phyloP scores from a whole-genome alignment of 2,113 vertebrate species.

The Carlito syrichta region DNA sequence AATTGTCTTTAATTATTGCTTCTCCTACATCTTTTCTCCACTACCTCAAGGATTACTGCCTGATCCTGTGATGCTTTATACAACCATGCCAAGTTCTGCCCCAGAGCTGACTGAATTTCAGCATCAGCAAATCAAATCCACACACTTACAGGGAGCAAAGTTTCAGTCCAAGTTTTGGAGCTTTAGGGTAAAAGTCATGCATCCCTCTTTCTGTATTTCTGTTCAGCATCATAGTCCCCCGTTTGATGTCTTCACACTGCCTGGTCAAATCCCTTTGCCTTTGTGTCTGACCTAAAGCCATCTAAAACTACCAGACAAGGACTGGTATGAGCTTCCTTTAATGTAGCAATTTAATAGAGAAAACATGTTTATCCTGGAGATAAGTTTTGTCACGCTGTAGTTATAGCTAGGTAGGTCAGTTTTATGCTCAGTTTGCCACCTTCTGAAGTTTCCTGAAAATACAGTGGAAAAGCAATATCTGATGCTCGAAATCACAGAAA shows the following conservation, averaged over 20 bases:
- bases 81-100: not conserved
- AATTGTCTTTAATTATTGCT: not conserved
- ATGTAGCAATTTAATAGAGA: not conserved
- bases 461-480: not conserved
- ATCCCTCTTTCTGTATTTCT: constrained; percentile 22
- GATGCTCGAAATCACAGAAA: not conserved
- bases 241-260: not conserved
- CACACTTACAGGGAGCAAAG: not conserved
- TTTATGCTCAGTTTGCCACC: not conserved
- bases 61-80: not conserved
- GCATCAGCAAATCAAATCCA: constrained; percentile 3
- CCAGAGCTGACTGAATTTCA: constrained; percentile 24
- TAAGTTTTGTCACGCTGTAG: not conserved
- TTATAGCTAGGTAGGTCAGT: not conserved
- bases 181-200: not conserved
- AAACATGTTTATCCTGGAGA: not conserved
- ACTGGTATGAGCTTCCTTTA: not conserved
- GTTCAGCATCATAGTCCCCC: not conserved
- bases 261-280: constrained; percentile 24
- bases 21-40: not conserved
- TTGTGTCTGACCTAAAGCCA: not conserved
- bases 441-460: not conserved
- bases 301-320: constrained; percentile 14
- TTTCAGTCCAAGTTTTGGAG: not conserved
- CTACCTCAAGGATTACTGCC: not conserved